These are phyloP conservation scores for Luperina nickerlii DNA, from an alignment of 2,888 invertebrate genomes.

Conservation along the genomic window DNA sequence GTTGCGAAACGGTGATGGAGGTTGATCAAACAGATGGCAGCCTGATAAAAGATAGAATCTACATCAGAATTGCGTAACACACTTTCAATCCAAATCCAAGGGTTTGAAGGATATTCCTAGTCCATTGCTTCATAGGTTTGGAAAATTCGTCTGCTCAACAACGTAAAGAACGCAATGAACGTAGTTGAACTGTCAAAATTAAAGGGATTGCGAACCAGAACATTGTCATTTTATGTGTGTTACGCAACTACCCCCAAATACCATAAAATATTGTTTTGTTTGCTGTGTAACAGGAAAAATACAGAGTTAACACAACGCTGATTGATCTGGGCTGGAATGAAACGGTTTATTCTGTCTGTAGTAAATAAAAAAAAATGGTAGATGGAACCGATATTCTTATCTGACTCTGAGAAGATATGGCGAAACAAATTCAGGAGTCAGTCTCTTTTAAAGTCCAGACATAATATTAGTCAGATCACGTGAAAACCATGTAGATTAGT, in stretches of 20 bases:
- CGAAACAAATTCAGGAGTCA: neutral
- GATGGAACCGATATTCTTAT: too few species aligned
- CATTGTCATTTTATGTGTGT: neutral
- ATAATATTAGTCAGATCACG: neutral
- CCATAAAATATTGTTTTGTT: neutral
- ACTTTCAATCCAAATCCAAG: neutral
- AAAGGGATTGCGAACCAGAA: neutral
- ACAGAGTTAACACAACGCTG: neutral
- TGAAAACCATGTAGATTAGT: too few species aligned
- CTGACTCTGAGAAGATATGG: too few species aligned
- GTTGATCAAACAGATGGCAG: slow-evolving; percentile 54
- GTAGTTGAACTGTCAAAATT: neutral
- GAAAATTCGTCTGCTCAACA: neutral
- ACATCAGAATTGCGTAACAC: neutral
- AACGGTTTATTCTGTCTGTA: too few species aligned
- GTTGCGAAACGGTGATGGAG: slow-evolving; percentile 54
- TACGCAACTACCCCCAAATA: neutral
- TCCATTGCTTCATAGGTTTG: neutral
- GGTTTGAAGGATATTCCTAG: neutral
- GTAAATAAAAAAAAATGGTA: too few species aligned
- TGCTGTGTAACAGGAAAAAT: neutral
- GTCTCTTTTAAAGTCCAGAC: neutral
- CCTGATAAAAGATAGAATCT: slow-evolving; percentile 23
- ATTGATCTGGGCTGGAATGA: neutral
- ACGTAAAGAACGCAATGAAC: neutral